These are phyloP conservation scores for Vulpes vulpes DNA, from an alignment of 2,113 vertebrate genomes.

Conservation along the genomic window DNA sequence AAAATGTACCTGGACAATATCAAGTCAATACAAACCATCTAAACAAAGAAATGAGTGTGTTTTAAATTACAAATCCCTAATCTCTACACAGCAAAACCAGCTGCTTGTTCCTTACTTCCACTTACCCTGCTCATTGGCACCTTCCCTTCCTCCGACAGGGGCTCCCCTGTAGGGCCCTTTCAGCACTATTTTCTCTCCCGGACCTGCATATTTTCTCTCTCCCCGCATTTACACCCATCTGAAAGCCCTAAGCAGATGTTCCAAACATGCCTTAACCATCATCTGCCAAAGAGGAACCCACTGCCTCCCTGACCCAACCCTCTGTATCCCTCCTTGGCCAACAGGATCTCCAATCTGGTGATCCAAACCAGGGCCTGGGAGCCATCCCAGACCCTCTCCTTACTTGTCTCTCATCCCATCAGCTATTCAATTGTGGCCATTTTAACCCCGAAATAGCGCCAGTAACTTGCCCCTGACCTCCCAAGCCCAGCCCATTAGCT, in stretches of 20 bases:
- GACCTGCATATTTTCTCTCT: neutral
- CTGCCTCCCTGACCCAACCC: rapidly evolving
- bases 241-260: neutral
- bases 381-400: rapidly evolving
- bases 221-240: neutral
- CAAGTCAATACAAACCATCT: too few relatives aligned
- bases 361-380: rapidly evolving
- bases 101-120: neutral
- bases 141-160: neutral
- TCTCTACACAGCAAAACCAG: neutral
- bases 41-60: neutral
- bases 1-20: rapidly evolving
- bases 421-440: rapidly evolving
- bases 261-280: neutral
- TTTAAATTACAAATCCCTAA: neutral
- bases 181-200: rapidly evolving
- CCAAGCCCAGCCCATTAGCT: rapidly evolving
- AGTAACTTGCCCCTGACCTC: rapidly evolving
- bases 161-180: neutral
- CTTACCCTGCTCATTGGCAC: rapidly evolving
- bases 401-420: neutral
- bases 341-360: rapidly evolving
- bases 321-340: rapidly evolving
- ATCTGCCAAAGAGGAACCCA: neutral
- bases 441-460: rapidly evolving